These are phyloP conservation scores for Amblyornis subalaris DNA, from an alignment of 2,113 vertebrate species.

Conservation along the genomic window DNA sequence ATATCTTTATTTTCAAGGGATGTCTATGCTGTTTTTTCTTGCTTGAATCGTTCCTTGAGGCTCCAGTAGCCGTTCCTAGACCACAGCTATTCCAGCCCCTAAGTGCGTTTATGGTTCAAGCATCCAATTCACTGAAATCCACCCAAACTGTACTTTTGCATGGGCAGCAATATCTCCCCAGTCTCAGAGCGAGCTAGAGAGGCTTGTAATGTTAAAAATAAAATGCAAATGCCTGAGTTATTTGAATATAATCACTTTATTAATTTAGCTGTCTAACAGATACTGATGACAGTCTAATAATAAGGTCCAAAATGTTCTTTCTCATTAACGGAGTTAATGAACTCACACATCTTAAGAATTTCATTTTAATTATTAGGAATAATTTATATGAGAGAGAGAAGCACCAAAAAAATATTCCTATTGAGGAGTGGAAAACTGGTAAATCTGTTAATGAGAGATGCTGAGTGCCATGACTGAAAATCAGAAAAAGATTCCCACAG, in stretches of 20 bases:
- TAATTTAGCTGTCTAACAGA: slow-evolving; percentile 48
- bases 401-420: slow-evolving; percentile 14
- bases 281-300: slow-evolving; percentile 53
- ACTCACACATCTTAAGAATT: slow-evolving; percentile 48
- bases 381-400: slow-evolving; percentile 18
- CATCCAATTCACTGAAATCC: background rate
- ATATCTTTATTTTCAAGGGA: background rate
- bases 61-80: background rate
- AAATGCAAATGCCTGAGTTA: slow-evolving; percentile 50
- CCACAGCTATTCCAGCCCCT: background rate
- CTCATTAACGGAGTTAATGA: slow-evolving; percentile 65
- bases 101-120: background rate
- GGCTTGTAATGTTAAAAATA: slow-evolving; percentile 23
- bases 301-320: slow-evolving; percentile 57
- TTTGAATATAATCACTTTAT: slow-evolving; percentile 58
- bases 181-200: background rate
- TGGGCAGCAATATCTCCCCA: background rate
- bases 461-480: background rate
- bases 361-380: slow-evolving; percentile 62
- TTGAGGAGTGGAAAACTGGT: background rate
- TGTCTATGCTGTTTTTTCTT: background rate
- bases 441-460: background rate
- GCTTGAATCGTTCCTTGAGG: background rate
- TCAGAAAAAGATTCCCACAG: background rate
- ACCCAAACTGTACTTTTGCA: background rate